A percentile compares a stretch with the other conserved stretches of the same genome.
phyloP scores from a whole-genome alignment of 2,797 vertebrate genomes.

The Pterois miles region DNA sequence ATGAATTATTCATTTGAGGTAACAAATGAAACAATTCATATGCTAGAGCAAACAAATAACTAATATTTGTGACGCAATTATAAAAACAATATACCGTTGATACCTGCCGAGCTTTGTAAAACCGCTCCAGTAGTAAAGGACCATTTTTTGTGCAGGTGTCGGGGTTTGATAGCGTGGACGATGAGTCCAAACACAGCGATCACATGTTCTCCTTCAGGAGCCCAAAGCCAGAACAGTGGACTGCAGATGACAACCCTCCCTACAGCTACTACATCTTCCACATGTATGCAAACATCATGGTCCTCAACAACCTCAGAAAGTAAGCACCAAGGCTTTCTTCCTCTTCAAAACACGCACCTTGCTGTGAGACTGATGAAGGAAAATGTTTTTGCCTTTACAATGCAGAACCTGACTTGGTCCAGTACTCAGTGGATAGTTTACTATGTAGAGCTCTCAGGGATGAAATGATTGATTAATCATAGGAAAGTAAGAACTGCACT shows the following conservation, averaged over 20 bases:
- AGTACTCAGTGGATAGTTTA: background rate
- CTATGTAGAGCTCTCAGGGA: background rate
- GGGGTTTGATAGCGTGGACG: slow-evolving; percentile 98
- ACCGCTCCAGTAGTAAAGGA: background rate
- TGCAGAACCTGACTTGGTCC: background rate
- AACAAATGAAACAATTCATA: background rate
- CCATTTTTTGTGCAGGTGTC: slow-evolving; percentile 85
- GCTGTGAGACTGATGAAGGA: background rate
- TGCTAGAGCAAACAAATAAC: background rate
- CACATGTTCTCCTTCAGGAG: slow-evolving; percentile 98
- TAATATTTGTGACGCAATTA: background rate
- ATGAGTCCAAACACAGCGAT: slow-evolving; percentile 96
- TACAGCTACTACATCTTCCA: slow-evolving; percentile 98
- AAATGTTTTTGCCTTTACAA: background rate
- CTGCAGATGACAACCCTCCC: slow-evolving; percentile 90
- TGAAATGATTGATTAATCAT: background rate
- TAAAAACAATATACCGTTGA: background rate
- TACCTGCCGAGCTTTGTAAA: background rate
- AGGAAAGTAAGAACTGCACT: background rate
- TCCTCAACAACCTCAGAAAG: slow-evolving; percentile 97
- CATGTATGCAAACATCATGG: slow-evolving; percentile 98
- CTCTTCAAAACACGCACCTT: background rate
- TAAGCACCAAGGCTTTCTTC: slow-evolving; percentile 53
- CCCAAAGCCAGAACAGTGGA: slow-evolving; percentile 94
- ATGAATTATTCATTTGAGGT: background rate